Evolutionary conservation across 2,113 vertebrate genomes (phyloP).

Genomic region (Sciurus niger): DNA sequence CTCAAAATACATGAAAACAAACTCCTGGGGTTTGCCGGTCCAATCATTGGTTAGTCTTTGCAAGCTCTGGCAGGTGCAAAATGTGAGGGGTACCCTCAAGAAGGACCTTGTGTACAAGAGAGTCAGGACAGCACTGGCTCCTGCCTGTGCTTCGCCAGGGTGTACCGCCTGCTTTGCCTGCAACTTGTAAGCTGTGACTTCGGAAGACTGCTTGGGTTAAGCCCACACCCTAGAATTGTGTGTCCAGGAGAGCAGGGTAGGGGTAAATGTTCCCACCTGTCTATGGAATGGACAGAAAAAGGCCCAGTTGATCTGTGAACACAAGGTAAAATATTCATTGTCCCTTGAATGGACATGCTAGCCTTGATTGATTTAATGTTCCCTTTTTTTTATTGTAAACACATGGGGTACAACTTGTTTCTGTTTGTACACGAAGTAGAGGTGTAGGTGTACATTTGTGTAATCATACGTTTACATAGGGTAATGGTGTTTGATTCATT

Average conservation of each 20-base stretch:
- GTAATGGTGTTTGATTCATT: no score
- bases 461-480: no score
- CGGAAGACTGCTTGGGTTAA: constrained; percentile 33
- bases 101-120: constrained; percentile 82
- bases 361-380: not conserved
- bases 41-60: constrained; percentile 70
- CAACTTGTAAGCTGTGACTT: constrained; percentile 58
- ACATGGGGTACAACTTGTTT: no score
- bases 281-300: not conserved
- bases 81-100: constrained; percentile 74
- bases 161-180: constrained; percentile 21
- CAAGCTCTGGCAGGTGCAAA: constrained; percentile 66
- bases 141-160: not conserved
- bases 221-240: not conserved
- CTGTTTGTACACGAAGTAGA: no score
- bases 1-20: constrained; percentile 77
- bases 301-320: not conserved
- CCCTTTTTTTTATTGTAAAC: not conserved
- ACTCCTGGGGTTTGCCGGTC: constrained; percentile 72
- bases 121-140: not conserved
- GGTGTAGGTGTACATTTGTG: no score
- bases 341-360: not conserved
- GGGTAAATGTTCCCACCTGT: not conserved
- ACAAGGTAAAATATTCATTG: not conserved
- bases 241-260: not conserved